Evolutionary conservation across 1,140 invertebrate species (phyloP), one percentile per base, ranked within the genome.

Genomic region (Leptopilina boulardi): DNA sequence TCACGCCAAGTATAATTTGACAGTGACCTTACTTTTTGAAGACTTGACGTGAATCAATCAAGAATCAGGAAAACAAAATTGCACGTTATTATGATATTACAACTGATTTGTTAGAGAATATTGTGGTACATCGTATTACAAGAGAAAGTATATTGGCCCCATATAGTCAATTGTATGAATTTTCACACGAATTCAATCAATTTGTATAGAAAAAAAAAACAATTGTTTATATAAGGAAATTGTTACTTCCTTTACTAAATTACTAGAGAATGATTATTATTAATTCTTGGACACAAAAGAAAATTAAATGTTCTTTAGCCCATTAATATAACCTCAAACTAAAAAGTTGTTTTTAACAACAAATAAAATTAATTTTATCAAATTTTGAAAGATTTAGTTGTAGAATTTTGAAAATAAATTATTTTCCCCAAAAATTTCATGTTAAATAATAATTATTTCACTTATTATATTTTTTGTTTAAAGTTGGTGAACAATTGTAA

Each of bases 11-110:
- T 30, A n/a, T n/a, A 66, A 66, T 66, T 66, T 66, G 59, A 66
- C 59, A 66, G 59, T 66, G 59, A 66, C 59, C 59, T 66, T 66
- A 66, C 59, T 26, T 13, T 34, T 66, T 66, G 4, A 66, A 66
- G 23, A 30, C 26, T 66, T 66, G 0, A 34, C 59, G 26, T 66
- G 26, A 30, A 66, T 66, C 59, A 66, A 59, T 66, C 59, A 66
- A 23, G 1, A 30, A 66, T 30, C 13, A 66, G 21, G 13, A 34
- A 66, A 66, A 30, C 59, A 15, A 66, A 34, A 66, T 66, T 66
- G 59, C 59, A 30, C 59, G 13, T 66, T 30, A 34, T 66, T 66
- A 30, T 9, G 59, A 30, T 34, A 30, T 66, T 66, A 26, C 23
- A n/a, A 66, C 59, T 34, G 26, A 30, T 66, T 30, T 30, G 26